Percentiles rank a stretch among this genome's conserved stretches.
phyloP scores from a whole-genome alignment of 2,113 vertebrate genomes.

The Cyanoramphus novaezelandiae region DNA sequence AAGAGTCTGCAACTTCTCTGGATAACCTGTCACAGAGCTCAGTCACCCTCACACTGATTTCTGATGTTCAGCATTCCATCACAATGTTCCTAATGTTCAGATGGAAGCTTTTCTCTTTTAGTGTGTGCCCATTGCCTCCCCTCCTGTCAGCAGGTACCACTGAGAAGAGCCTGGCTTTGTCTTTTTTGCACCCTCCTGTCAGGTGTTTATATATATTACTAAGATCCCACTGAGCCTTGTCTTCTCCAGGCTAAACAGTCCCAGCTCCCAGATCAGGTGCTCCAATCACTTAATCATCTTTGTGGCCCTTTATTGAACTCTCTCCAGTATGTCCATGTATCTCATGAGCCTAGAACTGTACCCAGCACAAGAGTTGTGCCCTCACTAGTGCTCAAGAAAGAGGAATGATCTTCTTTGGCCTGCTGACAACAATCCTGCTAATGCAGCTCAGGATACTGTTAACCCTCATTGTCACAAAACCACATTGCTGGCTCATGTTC shows the following conservation, averaged over 20 bases:
- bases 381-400: not conserved
- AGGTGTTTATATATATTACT: not conserved
- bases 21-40: not conserved
- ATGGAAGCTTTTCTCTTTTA: not conserved
- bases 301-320: not conserved
- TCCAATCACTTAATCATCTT: not conserved
- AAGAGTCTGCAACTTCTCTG: not conserved
- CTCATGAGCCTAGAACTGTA: not conserved
- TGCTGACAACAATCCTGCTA: not conserved
- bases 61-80: not conserved
- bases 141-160: not conserved
- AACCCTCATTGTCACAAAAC: not conserved
- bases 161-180: not conserved
- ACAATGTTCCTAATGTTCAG: not conserved
- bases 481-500: not conserved
- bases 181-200: not conserved
- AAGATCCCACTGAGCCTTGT: not conserved
- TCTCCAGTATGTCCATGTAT: not conserved
- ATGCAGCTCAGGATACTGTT: not conserved
- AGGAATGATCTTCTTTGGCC: not conserved
- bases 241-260: not conserved
- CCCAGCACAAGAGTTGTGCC: not conserved
- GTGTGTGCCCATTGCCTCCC: not conserved
- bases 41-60: not conserved
- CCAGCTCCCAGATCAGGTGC: not conserved